These are phyloP conservation scores for Ormyrus rosae DNA, from an alignment of 2,888 invertebrate genomes.

Conservation along the genomic window DNA sequence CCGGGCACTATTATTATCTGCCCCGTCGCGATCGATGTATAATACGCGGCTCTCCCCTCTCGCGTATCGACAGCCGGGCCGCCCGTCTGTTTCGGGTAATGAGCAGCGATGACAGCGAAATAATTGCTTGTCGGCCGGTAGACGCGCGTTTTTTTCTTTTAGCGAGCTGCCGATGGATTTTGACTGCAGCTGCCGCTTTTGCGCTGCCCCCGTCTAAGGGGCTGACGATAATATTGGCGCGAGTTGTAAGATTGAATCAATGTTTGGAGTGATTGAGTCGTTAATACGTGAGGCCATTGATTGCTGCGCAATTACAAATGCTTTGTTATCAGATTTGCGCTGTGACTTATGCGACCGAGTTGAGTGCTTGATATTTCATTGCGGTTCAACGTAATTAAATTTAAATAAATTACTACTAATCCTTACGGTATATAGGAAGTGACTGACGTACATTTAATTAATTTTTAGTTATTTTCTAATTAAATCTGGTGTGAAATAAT, in stretches of 20 bases:
- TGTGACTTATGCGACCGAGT: neutral
- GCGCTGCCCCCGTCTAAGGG: neutral
- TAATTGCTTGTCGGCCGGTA: slow-evolving; percentile 12
- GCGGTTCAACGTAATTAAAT: neutral
- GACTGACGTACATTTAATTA: too few relatives aligned
- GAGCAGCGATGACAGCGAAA: slow-evolving; percentile 3
- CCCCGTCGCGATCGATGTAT: slow-evolving; percentile 21
- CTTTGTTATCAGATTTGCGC: slow-evolving; percentile 30
- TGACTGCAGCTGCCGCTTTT: neutral
- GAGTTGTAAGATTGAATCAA: slow-evolving; percentile 20
- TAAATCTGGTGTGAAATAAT: too few relatives aligned
- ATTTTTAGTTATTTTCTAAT: too few relatives aligned
- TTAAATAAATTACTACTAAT: too few relatives aligned
- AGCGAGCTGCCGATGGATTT: slow-evolving; percentile 4
- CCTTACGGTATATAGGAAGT: too few relatives aligned
- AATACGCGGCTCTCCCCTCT: neutral
- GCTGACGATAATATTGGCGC: neutral
- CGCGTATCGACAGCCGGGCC: too few relatives aligned
- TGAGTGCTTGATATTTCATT: slow-evolving; percentile 7
- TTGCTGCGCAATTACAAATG: slow-evolving; percentile 19
- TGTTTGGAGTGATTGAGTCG: slow-evolving; percentile 26
- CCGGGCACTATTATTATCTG: slow-evolving; percentile 58
- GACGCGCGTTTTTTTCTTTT: neutral
- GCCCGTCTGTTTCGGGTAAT: neutral
- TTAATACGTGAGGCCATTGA: neutral